Conservation (phyloP, 1,140 invertebrate species). For the Ceratoteleas bidentatus region DNA sequence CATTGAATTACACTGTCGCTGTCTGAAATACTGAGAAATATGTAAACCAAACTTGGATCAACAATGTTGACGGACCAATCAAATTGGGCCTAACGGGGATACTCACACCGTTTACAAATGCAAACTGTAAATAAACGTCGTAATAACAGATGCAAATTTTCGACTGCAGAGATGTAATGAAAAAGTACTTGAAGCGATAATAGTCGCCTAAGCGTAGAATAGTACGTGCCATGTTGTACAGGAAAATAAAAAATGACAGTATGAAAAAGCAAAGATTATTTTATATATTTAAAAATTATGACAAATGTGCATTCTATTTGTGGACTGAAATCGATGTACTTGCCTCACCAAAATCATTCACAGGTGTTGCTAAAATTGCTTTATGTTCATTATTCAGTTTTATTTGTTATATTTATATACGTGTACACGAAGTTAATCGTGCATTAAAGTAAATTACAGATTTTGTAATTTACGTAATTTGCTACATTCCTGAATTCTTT, state of each 20-base stretch:
- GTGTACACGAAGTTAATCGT: too few species aligned
- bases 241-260: slow-evolving; percentile 66
- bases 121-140: slow-evolving; percentile 74
- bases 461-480: too few species aligned
- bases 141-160: slow-evolving; percentile 64
- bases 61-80: slow-evolving; percentile 67
- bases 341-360: too few species aligned
- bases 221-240: slow-evolving; percentile 80
- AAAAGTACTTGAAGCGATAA: slow-evolving; percentile 74
- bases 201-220: slow-evolving; percentile 69
- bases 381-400: too few species aligned
- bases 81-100: slow-evolving; percentile 69
- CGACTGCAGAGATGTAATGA: slow-evolving; percentile 65
- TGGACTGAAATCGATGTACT: slow-evolving; percentile 47
- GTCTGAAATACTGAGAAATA: slow-evolving; percentile 1
- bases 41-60: slow-evolving; percentile 7
- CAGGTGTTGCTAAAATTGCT: slow-evolving; percentile 3
- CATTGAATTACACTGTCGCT: slow-evolving; percentile 7
- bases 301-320: slow-evolving; percentile 51
- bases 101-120: slow-evolving; percentile 64
- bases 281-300: slow-evolving; percentile 50
- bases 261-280: slow-evolving; percentile 60
- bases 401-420: too few species aligned
- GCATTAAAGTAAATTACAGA: too few species aligned
- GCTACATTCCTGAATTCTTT: neutral